These are phyloP conservation scores for Phallusia fumigata DNA, from an alignment of 23 tunicate genomes.

Conservation along the genomic window DNA sequence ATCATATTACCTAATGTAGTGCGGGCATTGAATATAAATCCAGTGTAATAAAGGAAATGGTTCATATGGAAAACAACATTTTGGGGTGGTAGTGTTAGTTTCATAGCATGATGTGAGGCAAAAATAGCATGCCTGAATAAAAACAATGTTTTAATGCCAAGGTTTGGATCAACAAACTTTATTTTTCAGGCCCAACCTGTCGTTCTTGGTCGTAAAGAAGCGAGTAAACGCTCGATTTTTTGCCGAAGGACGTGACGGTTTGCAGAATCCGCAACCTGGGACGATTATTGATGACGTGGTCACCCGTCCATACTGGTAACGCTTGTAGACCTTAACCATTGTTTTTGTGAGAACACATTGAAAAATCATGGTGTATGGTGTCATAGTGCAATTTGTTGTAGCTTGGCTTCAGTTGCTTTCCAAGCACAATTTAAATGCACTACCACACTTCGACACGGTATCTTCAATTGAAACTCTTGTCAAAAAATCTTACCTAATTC, in stretches of 20 bases:
- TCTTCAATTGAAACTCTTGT: constrained; percentile 1
- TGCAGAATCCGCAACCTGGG: constrained; percentile 83
- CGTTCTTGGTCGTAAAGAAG: constrained; percentile 90
- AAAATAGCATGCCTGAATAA: no score
- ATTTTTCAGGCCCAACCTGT: constrained; percentile 53
- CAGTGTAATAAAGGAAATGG: no score
- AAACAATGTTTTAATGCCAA: no score
- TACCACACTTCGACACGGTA: constrained; percentile 10
- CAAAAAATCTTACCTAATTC: background rate
- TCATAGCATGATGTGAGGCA: no score
- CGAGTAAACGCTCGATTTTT: constrained; percentile 85
- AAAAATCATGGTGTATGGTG: background rate
- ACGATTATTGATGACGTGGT: constrained; percentile 84
- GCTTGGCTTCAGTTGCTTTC: constrained; percentile 38
- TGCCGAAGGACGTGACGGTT: constrained; percentile 18
- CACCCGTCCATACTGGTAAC: constrained; percentile 86
- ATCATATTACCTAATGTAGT: no score
- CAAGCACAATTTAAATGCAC: constrained; percentile 78
- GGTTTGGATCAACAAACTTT: no score
- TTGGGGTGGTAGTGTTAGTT: no score
- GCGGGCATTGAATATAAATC: no score
- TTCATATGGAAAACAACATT: no score
- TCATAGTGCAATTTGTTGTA: constrained; percentile 96
- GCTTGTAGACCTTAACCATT: background rate
- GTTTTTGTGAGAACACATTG: background rate